phyloP scores from a whole-genome alignment of 2,113 vertebrate species.

The Jacana jacana region DNA sequence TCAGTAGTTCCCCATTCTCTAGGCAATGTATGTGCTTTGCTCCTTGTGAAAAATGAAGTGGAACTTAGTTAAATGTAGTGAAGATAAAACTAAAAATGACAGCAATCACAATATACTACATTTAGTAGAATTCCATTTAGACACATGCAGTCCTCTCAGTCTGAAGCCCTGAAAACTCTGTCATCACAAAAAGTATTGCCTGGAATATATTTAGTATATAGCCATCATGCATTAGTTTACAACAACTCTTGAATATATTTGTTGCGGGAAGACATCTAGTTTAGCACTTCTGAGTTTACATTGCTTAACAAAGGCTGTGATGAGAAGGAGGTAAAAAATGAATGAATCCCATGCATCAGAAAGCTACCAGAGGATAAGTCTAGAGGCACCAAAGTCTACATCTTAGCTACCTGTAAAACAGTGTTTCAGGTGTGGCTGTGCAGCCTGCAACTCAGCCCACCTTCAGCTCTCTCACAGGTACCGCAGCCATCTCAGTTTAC shows the following conservation, averaged over 20 bases:
- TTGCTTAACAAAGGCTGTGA: background rate
- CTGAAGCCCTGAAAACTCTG: background rate
- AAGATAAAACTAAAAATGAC: background rate
- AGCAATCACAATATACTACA: background rate
- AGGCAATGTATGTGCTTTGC: background rate
- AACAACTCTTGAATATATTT: background rate
- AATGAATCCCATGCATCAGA: background rate
- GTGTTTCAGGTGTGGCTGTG: background rate
- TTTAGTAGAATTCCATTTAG: background rate
- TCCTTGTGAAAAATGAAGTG: background rate
- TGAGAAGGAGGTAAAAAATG: background rate
- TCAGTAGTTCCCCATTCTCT: background rate
- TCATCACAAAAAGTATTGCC: background rate
- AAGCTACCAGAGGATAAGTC: background rate
- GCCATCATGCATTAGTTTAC: background rate
- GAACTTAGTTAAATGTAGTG: background rate
- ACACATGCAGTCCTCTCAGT: background rate
- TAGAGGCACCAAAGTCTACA: accelerated
- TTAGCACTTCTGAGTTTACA: background rate
- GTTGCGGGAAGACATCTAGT: background rate
- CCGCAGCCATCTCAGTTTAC: background rate
- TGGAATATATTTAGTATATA: background rate
- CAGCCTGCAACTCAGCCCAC: background rate
- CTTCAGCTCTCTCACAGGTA: background rate
- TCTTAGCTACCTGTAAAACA: background rate